Base-by-base conservation (phyloP, 2,113 vertebrate genomes). In the Penelope pileata region DNA sequence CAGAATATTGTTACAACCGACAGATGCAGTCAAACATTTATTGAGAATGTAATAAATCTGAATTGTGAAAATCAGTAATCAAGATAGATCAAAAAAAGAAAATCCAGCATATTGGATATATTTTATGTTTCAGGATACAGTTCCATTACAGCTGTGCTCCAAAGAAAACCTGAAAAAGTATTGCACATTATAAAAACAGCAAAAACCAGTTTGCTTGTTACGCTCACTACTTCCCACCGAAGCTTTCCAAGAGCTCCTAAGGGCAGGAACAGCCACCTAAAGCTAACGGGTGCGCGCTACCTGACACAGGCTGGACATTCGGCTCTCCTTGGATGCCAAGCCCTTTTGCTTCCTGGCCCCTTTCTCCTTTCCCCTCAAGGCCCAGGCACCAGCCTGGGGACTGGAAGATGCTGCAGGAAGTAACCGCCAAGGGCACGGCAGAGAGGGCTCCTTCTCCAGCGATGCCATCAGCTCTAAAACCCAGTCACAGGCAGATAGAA, bases 321-420 rank as follows among this genome's bases (percentile, higher is more conserved):
- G 67, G 5, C 23, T 29, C 0, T 0, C 17, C 53, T 16, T 54
- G 34, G 8, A 85, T 34, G 15, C 47, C 22, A 45, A 54, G 24
- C 14, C 42, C 34, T 56, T 54, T 36, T 22, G 66, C 26, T 60
- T 88, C 29, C 43, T 72, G 62, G 21, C 23, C 30, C 22, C 8
- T 5, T 7, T 36, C 42, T 45, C 12, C 40, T 32, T 14, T 62
- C 24, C 54, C 30, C 23, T 11, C 0, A 0, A 53, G 45, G 0
- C 23, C 50, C 42, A 67, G 32, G n/a, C 19, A 36, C 8, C 40
- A 62, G 3, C 13, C 29, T 67, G 45, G 23, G 14, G 26, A 50
- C 4, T 66, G 50, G n/a, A 60, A 83, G 45, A 18, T 8, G 24
- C 0, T 2, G n/a, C 34, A 86, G 34, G 53, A 63, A 43, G 16